These are phyloP conservation scores for Anastrepha ludens DNA, from an alignment of 1,140 invertebrate species.

Conservation along the genomic window DNA sequence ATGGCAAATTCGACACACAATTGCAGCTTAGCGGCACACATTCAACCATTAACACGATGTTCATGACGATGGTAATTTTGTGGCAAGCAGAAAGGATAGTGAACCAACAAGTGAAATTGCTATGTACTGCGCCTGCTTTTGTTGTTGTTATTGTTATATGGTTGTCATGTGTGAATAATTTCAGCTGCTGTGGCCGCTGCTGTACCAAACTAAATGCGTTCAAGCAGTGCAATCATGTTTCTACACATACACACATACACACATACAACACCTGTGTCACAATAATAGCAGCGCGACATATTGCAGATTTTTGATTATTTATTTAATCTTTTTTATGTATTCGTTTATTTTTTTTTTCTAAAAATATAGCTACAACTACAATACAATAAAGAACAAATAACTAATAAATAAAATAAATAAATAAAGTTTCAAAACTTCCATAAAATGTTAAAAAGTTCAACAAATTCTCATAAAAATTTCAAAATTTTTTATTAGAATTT, in stretches of 20 bases:
- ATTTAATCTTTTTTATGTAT: too few species aligned
- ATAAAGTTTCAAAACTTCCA: too few species aligned
- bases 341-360: too few species aligned
- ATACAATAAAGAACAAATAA: too few species aligned
- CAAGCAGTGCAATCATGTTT: not conserved
- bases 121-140: not conserved
- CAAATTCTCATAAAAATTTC: too few species aligned
- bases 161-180: conserved; percentile 44
- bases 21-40: conserved; percentile 30
- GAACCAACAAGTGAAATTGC: conserved; percentile 27
- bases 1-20: conserved; percentile 47
- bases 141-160: conserved; percentile 26
- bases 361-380: too few species aligned
- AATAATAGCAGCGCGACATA: too few species aligned
- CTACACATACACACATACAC: not conserved
- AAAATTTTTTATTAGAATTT: too few species aligned
- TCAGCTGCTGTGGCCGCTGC: not conserved
- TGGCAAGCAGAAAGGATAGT: conserved; percentile 28
- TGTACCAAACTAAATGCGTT: conserved; percentile 34
- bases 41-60: not conserved
- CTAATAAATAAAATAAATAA: too few species aligned
- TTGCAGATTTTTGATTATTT: too few species aligned
- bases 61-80: not conserved
- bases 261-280: not conserved
- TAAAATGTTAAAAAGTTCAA: too few species aligned